Evolutionary conservation across 2,888 invertebrate genomes (phyloP).

Genomic region (Heliconius hortense): DNA sequence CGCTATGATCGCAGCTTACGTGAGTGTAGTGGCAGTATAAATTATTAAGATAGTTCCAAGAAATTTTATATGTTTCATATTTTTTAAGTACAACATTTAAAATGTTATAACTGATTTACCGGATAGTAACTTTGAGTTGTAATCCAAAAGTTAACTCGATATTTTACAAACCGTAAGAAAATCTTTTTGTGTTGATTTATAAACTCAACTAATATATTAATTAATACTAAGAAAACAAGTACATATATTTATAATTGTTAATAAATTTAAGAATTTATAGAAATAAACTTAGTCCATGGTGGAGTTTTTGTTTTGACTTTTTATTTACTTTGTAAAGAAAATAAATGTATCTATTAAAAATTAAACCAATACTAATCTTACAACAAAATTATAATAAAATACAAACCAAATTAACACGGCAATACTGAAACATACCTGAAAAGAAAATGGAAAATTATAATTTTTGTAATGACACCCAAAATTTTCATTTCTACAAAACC

Average conservation of each 20-base stretch:
- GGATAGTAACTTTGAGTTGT: background rate
- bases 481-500: too few relatives aligned
- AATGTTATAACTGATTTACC: background rate
- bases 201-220: too few relatives aligned
- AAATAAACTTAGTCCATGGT: too few relatives aligned
- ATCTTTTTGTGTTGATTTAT: too few relatives aligned
- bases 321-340: too few relatives aligned
- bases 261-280: too few relatives aligned
- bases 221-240: too few relatives aligned
- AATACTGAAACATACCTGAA: conserved; percentile 30
- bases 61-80: conserved; percentile 6
- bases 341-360: background rate
- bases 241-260: too few relatives aligned
- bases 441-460: conserved; percentile 19
- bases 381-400: background rate
- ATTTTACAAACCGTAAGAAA: too few relatives aligned
- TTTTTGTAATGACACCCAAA: background rate
- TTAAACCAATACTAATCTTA: background rate
- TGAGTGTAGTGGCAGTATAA: conserved; percentile 7
- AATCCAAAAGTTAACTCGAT: background rate
- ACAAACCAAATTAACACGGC: background rate
- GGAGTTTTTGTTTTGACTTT: too few relatives aligned
- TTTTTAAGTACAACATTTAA: conserved; percentile 2
- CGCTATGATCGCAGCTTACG: conserved; percentile 20
- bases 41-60: conserved; percentile 8